Percentiles rank a stretch among this genome's conserved stretches.
These are phyloP conservation scores for Nothocercus julius DNA, from an alignment of 2,113 vertebrate species.

Conservation along the genomic window DNA sequence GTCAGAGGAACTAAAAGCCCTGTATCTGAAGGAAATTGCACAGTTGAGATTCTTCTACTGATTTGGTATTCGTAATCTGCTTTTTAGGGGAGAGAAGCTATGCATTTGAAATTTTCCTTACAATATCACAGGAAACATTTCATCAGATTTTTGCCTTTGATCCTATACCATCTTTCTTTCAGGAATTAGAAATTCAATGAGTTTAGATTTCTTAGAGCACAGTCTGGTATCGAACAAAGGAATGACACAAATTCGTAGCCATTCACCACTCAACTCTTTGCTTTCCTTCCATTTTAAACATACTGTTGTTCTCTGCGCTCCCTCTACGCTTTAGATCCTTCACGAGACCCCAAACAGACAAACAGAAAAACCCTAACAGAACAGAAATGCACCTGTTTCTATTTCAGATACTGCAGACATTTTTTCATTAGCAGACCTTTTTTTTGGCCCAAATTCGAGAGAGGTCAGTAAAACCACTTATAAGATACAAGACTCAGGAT, in stretches of 20 bases:
- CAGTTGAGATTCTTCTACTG: background rate
- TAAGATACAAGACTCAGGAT: background rate
- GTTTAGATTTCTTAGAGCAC: background rate
- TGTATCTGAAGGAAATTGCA: slow-evolving; percentile 2
- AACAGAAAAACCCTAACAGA: background rate
- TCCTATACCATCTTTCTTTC: background rate
- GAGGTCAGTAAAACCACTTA: background rate
- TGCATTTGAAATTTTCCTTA: slow-evolving; percentile 5
- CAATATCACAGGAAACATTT: background rate
- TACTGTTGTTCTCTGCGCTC: background rate
- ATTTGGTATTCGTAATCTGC: background rate
- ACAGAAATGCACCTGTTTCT: background rate
- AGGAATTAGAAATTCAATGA: background rate
- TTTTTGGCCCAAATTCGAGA: slow-evolving; percentile 1
- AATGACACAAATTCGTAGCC: background rate
- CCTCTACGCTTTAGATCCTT: background rate
- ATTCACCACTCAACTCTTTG: background rate
- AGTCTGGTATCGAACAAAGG: background rate
- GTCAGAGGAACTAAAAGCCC: slow-evolving; percentile 18
- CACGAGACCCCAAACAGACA: background rate
- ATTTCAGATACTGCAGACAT: background rate
- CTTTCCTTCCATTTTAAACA: background rate
- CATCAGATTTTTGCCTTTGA: background rate
- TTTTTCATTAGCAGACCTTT: background rate
- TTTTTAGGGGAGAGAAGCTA: background rate